These are phyloP conservation scores for human DNA, from an alignment of 2,113 vertebrate species.

Conservation along the genomic window GRCh38 chr7:156546001-156546500, in stretches of 20 bases:
- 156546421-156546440: neutral
- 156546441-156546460: neutral
- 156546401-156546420: neutral
- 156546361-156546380: rapidly evolving
- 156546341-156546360: neutral
- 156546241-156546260: neutral
- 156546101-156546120: conserved; percentile 61
- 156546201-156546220: conserved; percentile 9
- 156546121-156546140: conserved; percentile 74
- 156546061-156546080: conserved; percentile 81
- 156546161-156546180: conserved; percentile 49
- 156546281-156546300: rapidly evolving
- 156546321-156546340: neutral
- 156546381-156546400: neutral
- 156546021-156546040: conserved; percentile 71
- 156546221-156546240: neutral
- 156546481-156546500: too few relatives aligned
- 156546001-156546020: conserved; percentile 76
- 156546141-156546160: conserved; percentile 76
- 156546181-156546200: neutral
- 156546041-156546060: conserved; percentile 79
- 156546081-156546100: conserved; percentile 68
- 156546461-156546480: neutral
- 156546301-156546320: rapidly evolving
- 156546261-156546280: rapidly evolving